Conservation (phyloP, 2,888 invertebrate species). For the Rhagium mordax region DNA sequence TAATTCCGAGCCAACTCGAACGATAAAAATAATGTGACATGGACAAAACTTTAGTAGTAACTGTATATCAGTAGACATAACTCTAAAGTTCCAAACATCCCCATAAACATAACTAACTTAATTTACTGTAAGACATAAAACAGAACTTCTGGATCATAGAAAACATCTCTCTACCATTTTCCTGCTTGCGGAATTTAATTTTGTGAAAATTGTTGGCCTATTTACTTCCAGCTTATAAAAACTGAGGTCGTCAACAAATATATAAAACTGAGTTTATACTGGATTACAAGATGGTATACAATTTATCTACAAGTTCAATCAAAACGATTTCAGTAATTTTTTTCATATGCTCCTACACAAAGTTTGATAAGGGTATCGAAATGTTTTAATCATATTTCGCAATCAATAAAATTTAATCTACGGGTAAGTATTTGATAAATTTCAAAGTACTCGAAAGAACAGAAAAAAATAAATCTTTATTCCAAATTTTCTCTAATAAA, state of each 20-base stretch:
- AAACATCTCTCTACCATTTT: conserved; percentile 41
- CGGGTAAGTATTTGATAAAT: too few species aligned
- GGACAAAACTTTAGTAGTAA: conserved; percentile 60
- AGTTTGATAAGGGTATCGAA: too few species aligned
- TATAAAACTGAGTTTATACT: not conserved
- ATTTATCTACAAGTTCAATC: too few species aligned
- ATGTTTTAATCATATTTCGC: too few species aligned
- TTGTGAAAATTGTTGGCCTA: conserved; percentile 41
- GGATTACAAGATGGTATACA: not conserved
- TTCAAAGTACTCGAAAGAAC: too few species aligned
- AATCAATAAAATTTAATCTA: too few species aligned
- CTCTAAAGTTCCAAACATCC: conserved; percentile 64
- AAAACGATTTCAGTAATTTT: not conserved
- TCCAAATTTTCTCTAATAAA: too few species aligned
- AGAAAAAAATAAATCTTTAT: too few species aligned
- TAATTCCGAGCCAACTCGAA: conserved; percentile 44
- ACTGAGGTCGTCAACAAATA: not conserved
- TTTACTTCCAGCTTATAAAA: conserved; percentile 3
- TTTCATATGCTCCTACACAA: not conserved
- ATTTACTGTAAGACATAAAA: conserved; percentile 65
- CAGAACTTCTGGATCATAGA: conserved; percentile 57
- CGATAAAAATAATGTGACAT: conserved; percentile 59
- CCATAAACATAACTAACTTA: conserved; percentile 66
- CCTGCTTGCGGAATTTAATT: conserved; percentile 55
- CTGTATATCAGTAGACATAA: conserved; percentile 61